These are phyloP conservation scores for Caerostris extrusa DNA, from an alignment of 1,140 invertebrate species.

Conservation along the genomic window DNA sequence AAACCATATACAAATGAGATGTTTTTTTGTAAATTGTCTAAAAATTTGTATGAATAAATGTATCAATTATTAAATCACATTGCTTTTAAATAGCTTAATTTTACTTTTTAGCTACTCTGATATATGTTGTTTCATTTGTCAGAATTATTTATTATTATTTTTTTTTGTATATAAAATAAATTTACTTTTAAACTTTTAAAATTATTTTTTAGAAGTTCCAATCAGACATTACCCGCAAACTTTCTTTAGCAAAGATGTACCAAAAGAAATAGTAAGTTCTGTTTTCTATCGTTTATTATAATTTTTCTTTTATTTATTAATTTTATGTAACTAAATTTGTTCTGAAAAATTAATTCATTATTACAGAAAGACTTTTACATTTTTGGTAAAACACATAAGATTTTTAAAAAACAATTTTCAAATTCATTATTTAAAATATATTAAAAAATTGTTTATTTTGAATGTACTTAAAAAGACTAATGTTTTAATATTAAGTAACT, in stretches of 20 bases:
- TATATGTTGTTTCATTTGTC: background rate
- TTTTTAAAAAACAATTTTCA: background rate
- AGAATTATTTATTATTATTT: background rate
- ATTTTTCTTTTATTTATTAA: background rate
- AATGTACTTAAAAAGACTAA: too few relatives aligned
- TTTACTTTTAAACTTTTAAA: background rate
- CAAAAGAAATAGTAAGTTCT: slow-evolving; percentile 54
- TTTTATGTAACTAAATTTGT: background rate
- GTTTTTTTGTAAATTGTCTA: background rate
- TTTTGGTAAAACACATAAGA: too few relatives aligned
- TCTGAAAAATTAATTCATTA: too few relatives aligned
- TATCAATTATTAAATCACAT: background rate
- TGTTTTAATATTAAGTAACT: too few relatives aligned
- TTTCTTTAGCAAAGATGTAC: slow-evolving; percentile 43
- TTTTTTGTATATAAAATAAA: background rate
- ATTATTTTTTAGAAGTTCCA: slow-evolving; percentile 52
- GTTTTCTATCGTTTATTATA: background rate
- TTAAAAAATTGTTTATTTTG: background rate
- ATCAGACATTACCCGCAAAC: slow-evolving; percentile 60
- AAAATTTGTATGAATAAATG: background rate
- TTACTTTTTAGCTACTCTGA: background rate
- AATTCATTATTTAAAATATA: background rate
- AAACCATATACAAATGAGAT: too few relatives aligned
- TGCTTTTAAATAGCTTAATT: background rate
- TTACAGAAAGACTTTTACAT: too few relatives aligned